A percentile compares a stretch with the other conserved stretches of the same genome.
Conservation (phyloP, 2,888 invertebrate species). For the Platyscelio sp. region DNA sequence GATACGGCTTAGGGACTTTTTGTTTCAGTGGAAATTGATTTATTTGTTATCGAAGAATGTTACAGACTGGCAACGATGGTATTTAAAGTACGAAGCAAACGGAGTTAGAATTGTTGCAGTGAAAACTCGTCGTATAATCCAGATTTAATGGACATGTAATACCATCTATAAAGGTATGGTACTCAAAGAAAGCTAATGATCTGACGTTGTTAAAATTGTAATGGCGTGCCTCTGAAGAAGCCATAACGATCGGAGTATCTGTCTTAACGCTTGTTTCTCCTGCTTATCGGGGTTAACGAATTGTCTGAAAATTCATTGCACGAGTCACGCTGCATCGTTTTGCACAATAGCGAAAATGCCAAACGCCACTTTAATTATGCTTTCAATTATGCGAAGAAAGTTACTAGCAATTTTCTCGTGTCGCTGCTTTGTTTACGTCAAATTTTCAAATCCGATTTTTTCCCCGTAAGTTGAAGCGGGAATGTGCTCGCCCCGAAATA, state of each 20-base stretch:
- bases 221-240: slow-evolving; percentile 28
- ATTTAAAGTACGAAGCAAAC: too few relatives aligned
- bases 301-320: slow-evolving; percentile 51
- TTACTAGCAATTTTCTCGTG: not conserved
- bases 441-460: too few relatives aligned
- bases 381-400: slow-evolving; percentile 51
- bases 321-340: slow-evolving; percentile 54
- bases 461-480: too few relatives aligned
- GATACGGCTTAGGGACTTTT: too few relatives aligned
- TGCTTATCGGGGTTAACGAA: slow-evolving; percentile 55
- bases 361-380: slow-evolving; percentile 30
- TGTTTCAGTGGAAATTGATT: too few relatives aligned
- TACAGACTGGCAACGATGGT: too few relatives aligned
- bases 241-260: slow-evolving; percentile 27
- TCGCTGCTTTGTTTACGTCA: not conserved
- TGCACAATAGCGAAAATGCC: slow-evolving; percentile 54
- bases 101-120: too few relatives aligned
- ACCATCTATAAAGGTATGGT: slow-evolving; percentile 21
- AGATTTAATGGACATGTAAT: slow-evolving; percentile 18
- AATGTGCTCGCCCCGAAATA: too few relatives aligned
- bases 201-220: slow-evolving; percentile 44
- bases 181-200: slow-evolving; percentile 54
- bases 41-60: too few relatives aligned
- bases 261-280: slow-evolving; percentile 40
- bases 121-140: not conserved